Base-by-base conservation (phyloP, 2,113 vertebrate species). In the Salvelinus fontinalis region DNA sequence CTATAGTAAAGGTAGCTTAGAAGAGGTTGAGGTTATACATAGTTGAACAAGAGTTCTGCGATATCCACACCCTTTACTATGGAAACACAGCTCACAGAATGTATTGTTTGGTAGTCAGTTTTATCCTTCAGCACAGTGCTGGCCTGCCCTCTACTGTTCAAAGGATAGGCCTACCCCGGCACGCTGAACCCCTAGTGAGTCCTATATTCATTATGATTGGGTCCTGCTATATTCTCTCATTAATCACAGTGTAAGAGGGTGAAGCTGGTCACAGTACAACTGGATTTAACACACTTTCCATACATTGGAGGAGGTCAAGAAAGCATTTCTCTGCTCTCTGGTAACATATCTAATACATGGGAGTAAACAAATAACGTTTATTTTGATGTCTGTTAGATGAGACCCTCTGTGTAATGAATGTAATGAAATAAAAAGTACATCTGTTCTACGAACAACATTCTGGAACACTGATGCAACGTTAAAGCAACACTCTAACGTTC, bases 91-190 rank as follows among this genome's bases (percentile, higher is more conserved):
- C 44, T 34, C 27, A 59, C 2, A 39, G 22, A 26, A 5, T 44
- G 39, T n/a, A 66, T 13, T 8, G 22, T 34, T 51, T 31, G 20
- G 4, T 57, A 24, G 51, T 20, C 31, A 6, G 39, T 67, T n/a
- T 11, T 64, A 22, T 4, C 67, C 29, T 24, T 48, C 93, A 93
- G 85, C 85, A 88, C 87, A 91, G 92, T 95, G 84, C 91, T 87
- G 90, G 85, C 91, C 95, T 96, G 95, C 95, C 95, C 95, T 93
- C 95, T 96, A 91, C 95, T 95, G 95, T 91, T 90, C 85, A 68
- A 14, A 22, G 59, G 8, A 60, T 60, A 51, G 14, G 49, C 20
- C 59, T 51, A 51, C 49, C n/a, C 59, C 59, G 89, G 86, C 93
- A 94, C 89, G 85, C 3, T 27, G n/a, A 26, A 24, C 51, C 3